Base-by-base conservation (phyloP, 2,113 vertebrate species). In the Silurus meridionalis region DNA sequence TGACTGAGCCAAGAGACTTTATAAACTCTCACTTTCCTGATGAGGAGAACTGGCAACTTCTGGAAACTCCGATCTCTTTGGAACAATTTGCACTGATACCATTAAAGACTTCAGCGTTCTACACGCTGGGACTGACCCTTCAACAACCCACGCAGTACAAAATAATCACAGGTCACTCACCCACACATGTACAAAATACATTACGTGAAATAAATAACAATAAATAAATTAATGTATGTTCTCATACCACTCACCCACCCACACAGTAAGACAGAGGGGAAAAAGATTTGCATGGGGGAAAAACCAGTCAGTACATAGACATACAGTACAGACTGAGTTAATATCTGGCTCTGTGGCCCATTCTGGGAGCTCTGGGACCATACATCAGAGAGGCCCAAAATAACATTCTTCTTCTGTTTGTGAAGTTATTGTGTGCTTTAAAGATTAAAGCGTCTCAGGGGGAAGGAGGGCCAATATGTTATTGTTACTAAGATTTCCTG, bases 51-150 rank as follows among this genome's bases (percentile, higher is more conserved):
- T 94, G 94, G 95, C 93, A 95, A 79, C 92, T 94, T 1, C 86
- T 93, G 19, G 90, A 92, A 4, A 69, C 72, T 7, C 80, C 87
- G 0, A 0, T 91, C 60, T 9, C 85, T 0, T 0, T 37, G 25
- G 87, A 92, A 87, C 71, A 91, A 17, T 95, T 95, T 1, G 93
- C 94, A 83, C 83, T 87, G 50, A 91, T 83, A 63, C 91, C 88
- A 53, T 93, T 93, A 84, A 92, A 94, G 87, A 93, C 93, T 0
- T 92, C 94, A 0, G 91, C 93, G 50, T 94, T 94, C 87, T 93
- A 91, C 83, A 90, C 82, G 0, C 86, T 94, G 14, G 92, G 92
- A 15, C 87, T 94, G 80, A 90, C 60, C 74, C 90, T 95, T 72
- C 78, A 91, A 48, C 91, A 92, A 67, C 92, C 93, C 14, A 89